These are phyloP conservation scores for Zophobas morio DNA, from an alignment of 1,140 invertebrate genomes.

Conservation along the genomic window DNA sequence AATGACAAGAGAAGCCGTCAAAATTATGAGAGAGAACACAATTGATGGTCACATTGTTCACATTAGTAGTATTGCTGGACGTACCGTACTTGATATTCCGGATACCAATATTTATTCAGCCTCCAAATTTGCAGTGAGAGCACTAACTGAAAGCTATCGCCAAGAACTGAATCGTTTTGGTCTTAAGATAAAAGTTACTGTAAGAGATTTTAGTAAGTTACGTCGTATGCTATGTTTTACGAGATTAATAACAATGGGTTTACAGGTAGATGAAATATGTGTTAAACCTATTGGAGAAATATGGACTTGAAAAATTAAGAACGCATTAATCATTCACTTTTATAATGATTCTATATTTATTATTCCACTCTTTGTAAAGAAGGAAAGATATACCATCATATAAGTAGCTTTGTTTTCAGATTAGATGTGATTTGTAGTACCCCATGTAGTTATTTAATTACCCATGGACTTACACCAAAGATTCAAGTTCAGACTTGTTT, in stretches of 20 bases:
- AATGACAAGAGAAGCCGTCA: slow-evolving; percentile 71
- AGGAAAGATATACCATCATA: too few species aligned
- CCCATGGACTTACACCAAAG: too few species aligned
- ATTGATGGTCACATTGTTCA: slow-evolving; percentile 41
- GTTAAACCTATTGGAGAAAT: slow-evolving; percentile 17
- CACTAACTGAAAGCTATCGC: slow-evolving; percentile 73
- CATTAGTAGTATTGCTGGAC: slow-evolving; percentile 55
- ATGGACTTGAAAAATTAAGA: neutral
- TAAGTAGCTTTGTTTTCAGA: too few species aligned
- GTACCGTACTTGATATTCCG: slow-evolving; percentile 53
- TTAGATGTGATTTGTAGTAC: too few species aligned
- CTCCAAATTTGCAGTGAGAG: slow-evolving; percentile 73
- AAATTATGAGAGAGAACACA: slow-evolving; percentile 53
- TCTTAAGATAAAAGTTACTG: slow-evolving; percentile 69
- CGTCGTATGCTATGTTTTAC: slow-evolving; percentile 74
- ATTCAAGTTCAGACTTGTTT: too few species aligned
- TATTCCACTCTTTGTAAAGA: too few species aligned
- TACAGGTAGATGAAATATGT: slow-evolving; percentile 18
- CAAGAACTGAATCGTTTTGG: slow-evolving; percentile 68
- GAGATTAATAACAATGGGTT: slow-evolving; percentile 70
- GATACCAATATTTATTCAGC: slow-evolving; percentile 72
- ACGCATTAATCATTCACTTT: too few species aligned
- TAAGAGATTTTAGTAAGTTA: slow-evolving; percentile 68
- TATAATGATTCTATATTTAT: too few species aligned
- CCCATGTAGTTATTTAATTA: too few species aligned